Evolutionary conservation across 2,888 invertebrate species (phyloP).

Genomic region (Asteroscopus sphinx): DNA sequence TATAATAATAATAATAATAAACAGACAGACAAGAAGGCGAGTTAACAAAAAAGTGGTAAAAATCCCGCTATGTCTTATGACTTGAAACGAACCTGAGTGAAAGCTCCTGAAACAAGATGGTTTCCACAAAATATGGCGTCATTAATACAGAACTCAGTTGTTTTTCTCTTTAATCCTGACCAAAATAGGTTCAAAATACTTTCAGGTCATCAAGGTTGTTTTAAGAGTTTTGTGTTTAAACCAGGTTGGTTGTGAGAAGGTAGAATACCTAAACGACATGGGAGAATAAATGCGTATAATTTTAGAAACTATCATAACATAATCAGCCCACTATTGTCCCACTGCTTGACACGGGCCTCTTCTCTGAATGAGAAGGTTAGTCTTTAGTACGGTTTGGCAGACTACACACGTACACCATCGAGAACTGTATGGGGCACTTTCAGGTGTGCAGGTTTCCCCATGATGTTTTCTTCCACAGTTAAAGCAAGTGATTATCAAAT

Average conservation of each 20-base stretch:
- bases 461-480: too few relatives aligned
- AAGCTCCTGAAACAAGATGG: slow-evolving; percentile 71
- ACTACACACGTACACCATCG: too few relatives aligned
- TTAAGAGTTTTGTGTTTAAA: slow-evolving; percentile 7
- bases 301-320: background rate
- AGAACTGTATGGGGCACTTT: too few relatives aligned
- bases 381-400: too few relatives aligned
- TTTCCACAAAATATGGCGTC: slow-evolving; percentile 74
- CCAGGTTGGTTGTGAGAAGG: background rate
- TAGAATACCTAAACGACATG: background rate
- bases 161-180: slow-evolving; percentile 56
- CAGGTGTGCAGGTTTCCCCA: too few relatives aligned
- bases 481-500: too few relatives aligned
- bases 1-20: too few relatives aligned
- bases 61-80: slow-evolving; percentile 15
- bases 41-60: too few relatives aligned
- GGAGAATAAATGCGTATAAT: background rate
- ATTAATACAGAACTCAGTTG: slow-evolving; percentile 74
- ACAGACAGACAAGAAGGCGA: too few relatives aligned
- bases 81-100: slow-evolving; percentile 28
- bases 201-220: slow-evolving; percentile 23
- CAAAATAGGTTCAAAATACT: slow-evolving; percentile 49
- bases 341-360: too few relatives aligned
- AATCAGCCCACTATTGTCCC: too few relatives aligned
- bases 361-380: too few relatives aligned